A percentile compares a stretch with the other conserved stretches of the same genome.
Conservation (phyloP, 2,113 vertebrate species). For the Gambusia holbrooki region DNA sequence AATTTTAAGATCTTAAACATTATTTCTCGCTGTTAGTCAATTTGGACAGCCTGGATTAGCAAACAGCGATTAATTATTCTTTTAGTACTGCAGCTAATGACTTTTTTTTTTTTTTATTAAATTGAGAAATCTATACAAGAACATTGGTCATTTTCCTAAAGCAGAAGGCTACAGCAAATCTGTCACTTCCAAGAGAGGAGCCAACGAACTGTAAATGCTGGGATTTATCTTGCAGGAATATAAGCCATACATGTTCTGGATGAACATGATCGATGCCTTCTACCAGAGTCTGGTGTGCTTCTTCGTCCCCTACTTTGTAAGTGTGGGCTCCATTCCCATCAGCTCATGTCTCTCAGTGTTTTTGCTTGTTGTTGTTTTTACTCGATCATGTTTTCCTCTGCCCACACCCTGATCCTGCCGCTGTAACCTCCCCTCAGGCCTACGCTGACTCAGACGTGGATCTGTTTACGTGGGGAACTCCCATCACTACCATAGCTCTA, state of each 20-base stretch:
- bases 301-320: constrained; percentile 97
- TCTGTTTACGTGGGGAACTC: constrained; percentile 95
- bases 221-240: constrained; percentile 85
- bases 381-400: constrained; percentile 3
- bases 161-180: too few species aligned
- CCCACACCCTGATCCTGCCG: not conserved
- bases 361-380: constrained; percentile 1
- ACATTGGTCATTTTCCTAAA: not conserved
- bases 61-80: not conserved
- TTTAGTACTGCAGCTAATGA: not conserved
- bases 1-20: too few species aligned
- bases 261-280: constrained; percentile 96
- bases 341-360: not conserved
- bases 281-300: constrained; percentile 98
- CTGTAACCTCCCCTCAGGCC: constrained; percentile 74
- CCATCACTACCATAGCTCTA: constrained; percentile 89
- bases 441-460: constrained; percentile 92
- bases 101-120: not conserved
- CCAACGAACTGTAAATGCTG: not conserved
- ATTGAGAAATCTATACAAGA: not conserved
- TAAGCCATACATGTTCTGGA: constrained; percentile 95
- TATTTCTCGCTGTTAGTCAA: too few species aligned
- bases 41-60: too few species aligned
- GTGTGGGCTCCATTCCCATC: constrained; percentile 58
- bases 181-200: not conserved